phyloP scores from a whole-genome alignment of 2,888 invertebrate species.

The Leucophenga montana region DNA sequence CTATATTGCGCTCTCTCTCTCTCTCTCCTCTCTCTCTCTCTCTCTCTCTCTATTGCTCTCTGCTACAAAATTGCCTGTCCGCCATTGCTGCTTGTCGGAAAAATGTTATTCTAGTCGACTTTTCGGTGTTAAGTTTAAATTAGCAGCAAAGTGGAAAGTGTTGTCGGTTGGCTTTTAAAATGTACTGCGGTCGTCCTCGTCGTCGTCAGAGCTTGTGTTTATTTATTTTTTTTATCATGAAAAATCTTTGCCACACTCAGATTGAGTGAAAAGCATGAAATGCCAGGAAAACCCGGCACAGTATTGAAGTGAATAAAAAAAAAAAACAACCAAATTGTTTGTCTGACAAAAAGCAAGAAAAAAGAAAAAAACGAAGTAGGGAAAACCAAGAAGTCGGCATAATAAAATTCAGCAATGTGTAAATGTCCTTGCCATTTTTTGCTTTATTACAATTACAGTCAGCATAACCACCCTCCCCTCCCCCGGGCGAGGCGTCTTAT shows the following conservation, averaged over 20 bases:
- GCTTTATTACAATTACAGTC: constrained; percentile 14
- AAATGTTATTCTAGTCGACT: constrained; percentile 36
- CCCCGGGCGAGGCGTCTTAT: background rate
- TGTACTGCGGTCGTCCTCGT: constrained; percentile 55
- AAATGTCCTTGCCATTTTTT: constrained; percentile 22
- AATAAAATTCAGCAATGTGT: constrained; percentile 12
- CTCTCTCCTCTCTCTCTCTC: background rate
- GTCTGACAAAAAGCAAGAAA: background rate
- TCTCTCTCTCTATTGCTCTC: background rate
- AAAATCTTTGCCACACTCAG: constrained; percentile 12
- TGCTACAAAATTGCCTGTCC: constrained; percentile 43
- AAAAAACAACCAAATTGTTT: background rate
- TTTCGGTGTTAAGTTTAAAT: constrained; percentile 63
- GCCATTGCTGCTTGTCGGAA: constrained; percentile 41
- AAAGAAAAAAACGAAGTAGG: background rate
- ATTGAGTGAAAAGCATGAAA: constrained; percentile 16
- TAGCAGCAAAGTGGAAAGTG: constrained; percentile 66
- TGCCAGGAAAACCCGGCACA: background rate
- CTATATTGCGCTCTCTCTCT: background rate
- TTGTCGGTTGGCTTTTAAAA: constrained; percentile 66
- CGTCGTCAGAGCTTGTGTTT: background rate
- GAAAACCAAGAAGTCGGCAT: background rate
- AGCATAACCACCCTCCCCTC: background rate
- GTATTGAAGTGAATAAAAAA: constrained; percentile 1
- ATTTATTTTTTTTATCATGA: constrained; percentile 24